phyloP scores from a whole-genome alignment of 2,888 invertebrate genomes.

The Smittia sp. region DNA sequence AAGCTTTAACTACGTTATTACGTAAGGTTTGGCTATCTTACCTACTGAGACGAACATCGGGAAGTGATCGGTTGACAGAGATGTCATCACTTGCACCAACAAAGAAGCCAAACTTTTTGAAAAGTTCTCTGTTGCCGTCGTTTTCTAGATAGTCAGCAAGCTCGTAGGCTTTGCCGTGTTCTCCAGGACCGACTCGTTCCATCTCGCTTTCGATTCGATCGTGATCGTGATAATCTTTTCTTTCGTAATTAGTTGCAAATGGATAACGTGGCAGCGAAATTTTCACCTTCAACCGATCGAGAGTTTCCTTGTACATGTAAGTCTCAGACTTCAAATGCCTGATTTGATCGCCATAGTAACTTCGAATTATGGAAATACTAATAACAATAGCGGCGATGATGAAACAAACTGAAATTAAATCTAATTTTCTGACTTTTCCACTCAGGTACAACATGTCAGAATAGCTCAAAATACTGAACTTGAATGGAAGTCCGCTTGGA shows the following conservation, averaged over 20 bases:
- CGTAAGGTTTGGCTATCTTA: background rate
- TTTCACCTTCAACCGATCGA: background rate
- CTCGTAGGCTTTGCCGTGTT: constrained; percentile 1
- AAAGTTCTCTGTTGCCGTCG: background rate
- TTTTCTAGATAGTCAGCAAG: background rate
- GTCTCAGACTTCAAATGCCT: constrained; percentile 8
- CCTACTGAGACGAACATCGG: constrained; percentile 14
- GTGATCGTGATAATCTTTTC: constrained; percentile 30
- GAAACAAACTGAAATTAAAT: constrained; percentile 1
- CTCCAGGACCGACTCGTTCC: constrained; percentile 18
- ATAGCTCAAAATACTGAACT: no score
- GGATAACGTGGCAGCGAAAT: constrained; percentile 28
- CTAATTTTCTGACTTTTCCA: constrained; percentile 38
- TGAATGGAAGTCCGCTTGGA: background rate
- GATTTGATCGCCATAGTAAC: constrained; percentile 21
- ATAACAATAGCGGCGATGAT: constrained; percentile 3
- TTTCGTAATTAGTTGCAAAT: constrained; percentile 21
- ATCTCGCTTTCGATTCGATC: constrained; percentile 27
- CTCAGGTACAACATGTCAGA: constrained; percentile 30
- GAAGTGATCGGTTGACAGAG: constrained; percentile 33
- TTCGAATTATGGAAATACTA: background rate
- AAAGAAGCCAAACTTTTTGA: constrained; percentile 16
- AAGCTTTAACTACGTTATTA: background rate
- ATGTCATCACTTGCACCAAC: constrained; percentile 28
- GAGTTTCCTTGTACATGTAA: background rate